Percentiles rank a stretch among this genome's conserved stretches.
Conservation (phyloP, 2,113 vertebrate genomes). For the Sterna hirundo region DNA sequence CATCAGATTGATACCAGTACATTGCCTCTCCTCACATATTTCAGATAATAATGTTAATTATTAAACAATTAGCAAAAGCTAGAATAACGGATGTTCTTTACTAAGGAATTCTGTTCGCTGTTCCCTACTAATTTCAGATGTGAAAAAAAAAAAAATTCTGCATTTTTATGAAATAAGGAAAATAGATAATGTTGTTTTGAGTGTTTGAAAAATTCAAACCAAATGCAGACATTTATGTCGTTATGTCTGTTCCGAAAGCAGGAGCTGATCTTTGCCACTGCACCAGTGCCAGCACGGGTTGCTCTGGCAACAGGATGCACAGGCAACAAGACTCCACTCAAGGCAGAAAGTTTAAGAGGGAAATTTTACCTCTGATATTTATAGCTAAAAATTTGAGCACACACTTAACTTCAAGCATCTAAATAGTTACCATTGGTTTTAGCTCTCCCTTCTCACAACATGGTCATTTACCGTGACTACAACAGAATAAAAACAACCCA, state of each 20-base stretch:
- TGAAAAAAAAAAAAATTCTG: background rate
- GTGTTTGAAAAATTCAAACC: background rate
- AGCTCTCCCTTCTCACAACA: background rate
- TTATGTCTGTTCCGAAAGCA: background rate
- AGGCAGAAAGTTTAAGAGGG: background rate
- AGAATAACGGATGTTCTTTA: background rate
- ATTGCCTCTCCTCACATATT: background rate
- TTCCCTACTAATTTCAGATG: background rate
- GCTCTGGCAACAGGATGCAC: slow-evolving; percentile 51
- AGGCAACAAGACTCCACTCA: background rate
- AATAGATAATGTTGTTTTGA: background rate
- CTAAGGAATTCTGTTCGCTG: background rate
- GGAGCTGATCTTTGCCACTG: slow-evolving; percentile 13
- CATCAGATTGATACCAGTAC: background rate
- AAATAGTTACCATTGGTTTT: background rate
- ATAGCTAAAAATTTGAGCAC: background rate
- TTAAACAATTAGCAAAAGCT: background rate
- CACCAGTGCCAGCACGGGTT: background rate
- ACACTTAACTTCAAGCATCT: background rate
- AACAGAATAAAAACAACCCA: background rate
- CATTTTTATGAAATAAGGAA: background rate
- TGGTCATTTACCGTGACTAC: background rate
- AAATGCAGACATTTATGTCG: background rate
- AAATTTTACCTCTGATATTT: slow-evolving; percentile 14
- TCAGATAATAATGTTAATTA: background rate